Percentiles rank a stretch among this genome's conserved stretches.
phyloP scores from a whole-genome alignment of 2,113 vertebrate genomes.

The Leucoraja erinaceus region DNA sequence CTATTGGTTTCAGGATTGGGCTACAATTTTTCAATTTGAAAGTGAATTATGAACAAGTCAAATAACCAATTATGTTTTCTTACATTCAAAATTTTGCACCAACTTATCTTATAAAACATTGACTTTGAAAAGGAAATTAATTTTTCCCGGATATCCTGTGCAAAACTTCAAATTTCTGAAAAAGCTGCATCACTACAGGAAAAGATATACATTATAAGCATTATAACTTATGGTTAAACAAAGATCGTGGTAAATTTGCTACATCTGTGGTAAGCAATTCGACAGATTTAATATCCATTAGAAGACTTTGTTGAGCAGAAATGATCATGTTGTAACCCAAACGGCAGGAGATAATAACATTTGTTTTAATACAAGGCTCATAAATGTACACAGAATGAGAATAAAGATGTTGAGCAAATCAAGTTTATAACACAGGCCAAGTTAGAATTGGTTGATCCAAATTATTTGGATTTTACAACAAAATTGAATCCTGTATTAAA shows the following conservation, averaged over 20 bases:
- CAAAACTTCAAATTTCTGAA: not conserved
- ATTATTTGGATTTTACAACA: not conserved
- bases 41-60: not conserved
- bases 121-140: too few species aligned
- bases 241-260: not conserved
- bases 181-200: not conserved
- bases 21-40: not conserved
- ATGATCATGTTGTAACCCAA: not conserved
- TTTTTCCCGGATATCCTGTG: not conserved
- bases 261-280: not conserved
- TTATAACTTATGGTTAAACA: not conserved
- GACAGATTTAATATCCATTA: not conserved
- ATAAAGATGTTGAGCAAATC: not conserved
- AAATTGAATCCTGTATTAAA: not conserved
- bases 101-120: not conserved
- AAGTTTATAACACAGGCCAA: not conserved
- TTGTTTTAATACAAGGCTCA: conserved; percentile 13
- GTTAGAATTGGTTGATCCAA: not conserved
- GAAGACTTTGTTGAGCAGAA: not conserved
- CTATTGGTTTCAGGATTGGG: not conserved
- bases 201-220: not conserved
- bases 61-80: not conserved
- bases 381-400: not conserved
- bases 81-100: not conserved
- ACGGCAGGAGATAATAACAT: not conserved